Conservation (phyloP, 2,888 invertebrate genomes). For the Pseudeuparius sepicola region DNA sequence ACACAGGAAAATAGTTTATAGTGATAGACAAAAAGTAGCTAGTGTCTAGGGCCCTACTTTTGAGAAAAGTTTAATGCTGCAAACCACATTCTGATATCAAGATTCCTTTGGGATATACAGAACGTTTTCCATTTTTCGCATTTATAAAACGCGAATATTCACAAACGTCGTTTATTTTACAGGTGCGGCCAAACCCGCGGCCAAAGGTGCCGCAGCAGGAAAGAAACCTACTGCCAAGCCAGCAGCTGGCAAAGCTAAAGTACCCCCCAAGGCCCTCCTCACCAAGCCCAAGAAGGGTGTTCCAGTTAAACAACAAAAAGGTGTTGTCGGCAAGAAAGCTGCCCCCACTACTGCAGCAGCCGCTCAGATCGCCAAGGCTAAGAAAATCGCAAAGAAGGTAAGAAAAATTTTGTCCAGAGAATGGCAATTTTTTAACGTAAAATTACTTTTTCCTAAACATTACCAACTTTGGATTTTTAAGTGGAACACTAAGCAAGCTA, state of each 20-base stretch:
- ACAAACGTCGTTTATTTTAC: too few relatives aligned
- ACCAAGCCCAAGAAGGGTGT: conserved; percentile 47
- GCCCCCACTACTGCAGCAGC: conserved; percentile 22
- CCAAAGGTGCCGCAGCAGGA: conserved; percentile 19
- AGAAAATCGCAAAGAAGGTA: conserved; percentile 80
- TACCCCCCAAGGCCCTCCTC: conserved; percentile 38
- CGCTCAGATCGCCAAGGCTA: conserved; percentile 62
- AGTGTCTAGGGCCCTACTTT: too few relatives aligned
- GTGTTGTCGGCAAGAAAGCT: conserved; percentile 43
- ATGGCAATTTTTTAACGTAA: background rate
- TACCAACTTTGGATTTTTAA: too few relatives aligned
- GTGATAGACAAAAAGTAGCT: too few relatives aligned
- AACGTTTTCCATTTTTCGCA: too few relatives aligned
- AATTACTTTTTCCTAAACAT: background rate
- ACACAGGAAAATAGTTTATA: too few relatives aligned
- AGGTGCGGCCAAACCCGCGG: conserved; percentile 28
- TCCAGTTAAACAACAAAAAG: conserved; percentile 45
- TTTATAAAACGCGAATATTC: too few relatives aligned
- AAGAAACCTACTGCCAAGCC: conserved; percentile 37
- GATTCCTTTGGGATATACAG: too few relatives aligned
- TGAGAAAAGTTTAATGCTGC: too few relatives aligned
- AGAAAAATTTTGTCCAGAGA: too few relatives aligned
- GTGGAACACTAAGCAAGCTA: too few relatives aligned
- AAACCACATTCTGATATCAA: too few relatives aligned
- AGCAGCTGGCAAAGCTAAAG: conserved; percentile 26